Evolutionary conservation across 2,888 invertebrate species (phyloP).

Genomic region (Caenorhabditis parvicauda): DNA sequence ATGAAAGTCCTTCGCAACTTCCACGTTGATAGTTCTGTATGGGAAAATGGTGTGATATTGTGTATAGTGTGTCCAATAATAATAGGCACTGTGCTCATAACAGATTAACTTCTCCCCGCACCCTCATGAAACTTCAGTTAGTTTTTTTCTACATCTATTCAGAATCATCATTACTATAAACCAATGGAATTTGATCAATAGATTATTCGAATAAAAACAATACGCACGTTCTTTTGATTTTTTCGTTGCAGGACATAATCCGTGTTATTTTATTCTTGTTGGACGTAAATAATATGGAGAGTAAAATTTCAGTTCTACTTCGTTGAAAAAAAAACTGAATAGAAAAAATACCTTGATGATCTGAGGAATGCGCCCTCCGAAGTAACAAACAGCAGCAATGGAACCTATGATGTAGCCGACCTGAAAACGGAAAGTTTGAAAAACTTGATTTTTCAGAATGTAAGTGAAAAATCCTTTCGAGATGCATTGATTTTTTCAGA

Average conservation of each 20-base stretch:
- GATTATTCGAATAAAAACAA: too few relatives aligned
- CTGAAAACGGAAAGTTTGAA: constrained; percentile 7
- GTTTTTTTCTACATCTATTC: too few relatives aligned
- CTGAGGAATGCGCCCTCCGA: constrained; percentile 61
- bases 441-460: not conserved
- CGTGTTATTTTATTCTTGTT: too few relatives aligned
- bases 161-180: too few relatives aligned
- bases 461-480: too few relatives aligned
- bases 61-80: not conserved
- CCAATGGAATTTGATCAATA: too few relatives aligned
- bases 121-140: too few relatives aligned
- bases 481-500: too few relatives aligned
- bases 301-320: not conserved
- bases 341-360: constrained; percentile 38
- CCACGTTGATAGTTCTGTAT: constrained; percentile 51
- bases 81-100: not conserved
- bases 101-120: too few relatives aligned
- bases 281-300: not conserved
- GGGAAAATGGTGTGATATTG: not conserved
- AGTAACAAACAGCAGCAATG: constrained; percentile 61
- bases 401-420: constrained; percentile 62
- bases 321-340: not conserved
- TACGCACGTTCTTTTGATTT: too few relatives aligned
- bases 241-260: too few relatives aligned
- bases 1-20: constrained; percentile 61